Base-by-base conservation (phyloP, 2,113 vertebrate genomes). In the Colius striatus region DNA sequence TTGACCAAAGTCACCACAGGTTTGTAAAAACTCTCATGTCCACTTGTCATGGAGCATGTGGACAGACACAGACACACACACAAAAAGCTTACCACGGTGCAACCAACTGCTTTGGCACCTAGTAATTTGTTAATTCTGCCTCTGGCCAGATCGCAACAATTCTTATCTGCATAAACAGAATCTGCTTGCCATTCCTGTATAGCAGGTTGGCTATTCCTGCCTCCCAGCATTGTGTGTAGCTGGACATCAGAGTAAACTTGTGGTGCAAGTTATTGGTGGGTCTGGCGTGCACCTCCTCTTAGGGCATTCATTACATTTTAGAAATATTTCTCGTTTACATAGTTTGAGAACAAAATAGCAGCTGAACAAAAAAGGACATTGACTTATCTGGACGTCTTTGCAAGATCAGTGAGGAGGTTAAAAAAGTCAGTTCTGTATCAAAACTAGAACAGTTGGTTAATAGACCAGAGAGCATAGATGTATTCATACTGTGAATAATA, bases 191-290 rank as follows among this genome's bases (percentile, higher is more conserved):
- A 72, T 92, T 96, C 95, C 85, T 95, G 93, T 78, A 76, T 68
- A 88, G 85, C 93, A 95, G 82, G 94, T 90, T 94, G 83, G 76
- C 90, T 90, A 94, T 80, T 95, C 88, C 65, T 97, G 82, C 90
- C 94, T 95, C 80, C 87, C 76, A 90, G 94, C 85, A 89, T 0
- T 22, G 38, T 54, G 38, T 38, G 57, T 19, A 93, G 76, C 16
- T 61, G 91, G 79, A 86, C 83, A 93, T 36, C 26, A 57, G 32
- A 86, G 79, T 70, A 90, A 94, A 84, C 88, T 78, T 78, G 93
- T 54, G 85, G 83, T 5, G 6, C 61, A 74, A 78, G 76, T 80
- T 88, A 94, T 17, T 80, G 75, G 53, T 3, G 26, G 54, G 53
- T 70, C 67, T 76, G 58, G 58, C 17, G 68, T 54, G 68, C 41